These are phyloP conservation scores for Chloroceryle inda DNA, from an alignment of 2,797 vertebrate species.

Conservation along the genomic window DNA sequence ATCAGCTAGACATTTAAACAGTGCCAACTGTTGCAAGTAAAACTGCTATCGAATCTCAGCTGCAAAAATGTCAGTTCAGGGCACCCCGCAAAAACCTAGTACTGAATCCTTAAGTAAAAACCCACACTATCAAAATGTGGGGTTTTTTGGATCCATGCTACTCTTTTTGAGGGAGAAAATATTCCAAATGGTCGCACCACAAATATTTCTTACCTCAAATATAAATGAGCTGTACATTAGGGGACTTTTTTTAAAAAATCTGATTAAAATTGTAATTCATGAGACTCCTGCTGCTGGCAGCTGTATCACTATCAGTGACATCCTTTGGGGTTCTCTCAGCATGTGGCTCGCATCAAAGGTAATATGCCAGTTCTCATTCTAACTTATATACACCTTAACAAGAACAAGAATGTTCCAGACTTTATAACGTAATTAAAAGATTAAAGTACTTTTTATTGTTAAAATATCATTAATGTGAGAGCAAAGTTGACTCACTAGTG, in stretches of 20 bases:
- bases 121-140: neutral
- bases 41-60: constrained; percentile 53
- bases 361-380: constrained; percentile 20
- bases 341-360: constrained; percentile 46
- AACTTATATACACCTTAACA: constrained; percentile 11
- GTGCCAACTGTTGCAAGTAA: constrained; percentile 66
- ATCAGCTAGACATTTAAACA: constrained; percentile 64
- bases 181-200: neutral
- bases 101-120: constrained; percentile 50
- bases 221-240: constrained; percentile 6
- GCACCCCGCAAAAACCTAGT: constrained; percentile 32
- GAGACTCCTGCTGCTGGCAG: constrained; percentile 73
- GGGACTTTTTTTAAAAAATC: neutral
- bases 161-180: neutral
- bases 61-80: constrained; percentile 57
- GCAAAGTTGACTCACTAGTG: neutral
- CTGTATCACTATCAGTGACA: constrained; percentile 43
- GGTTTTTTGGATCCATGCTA: neutral
- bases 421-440: constrained; percentile 11
- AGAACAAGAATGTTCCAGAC: constrained; percentile 9
- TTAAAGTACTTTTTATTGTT: neutral
- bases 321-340: constrained; percentile 52
- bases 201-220: constrained; percentile 26
- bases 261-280: constrained; percentile 69
- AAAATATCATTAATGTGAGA: neutral